These are phyloP conservation scores for Cylas formicarius DNA, from an alignment of 1,140 invertebrate genomes.

Conservation along the genomic window DNA sequence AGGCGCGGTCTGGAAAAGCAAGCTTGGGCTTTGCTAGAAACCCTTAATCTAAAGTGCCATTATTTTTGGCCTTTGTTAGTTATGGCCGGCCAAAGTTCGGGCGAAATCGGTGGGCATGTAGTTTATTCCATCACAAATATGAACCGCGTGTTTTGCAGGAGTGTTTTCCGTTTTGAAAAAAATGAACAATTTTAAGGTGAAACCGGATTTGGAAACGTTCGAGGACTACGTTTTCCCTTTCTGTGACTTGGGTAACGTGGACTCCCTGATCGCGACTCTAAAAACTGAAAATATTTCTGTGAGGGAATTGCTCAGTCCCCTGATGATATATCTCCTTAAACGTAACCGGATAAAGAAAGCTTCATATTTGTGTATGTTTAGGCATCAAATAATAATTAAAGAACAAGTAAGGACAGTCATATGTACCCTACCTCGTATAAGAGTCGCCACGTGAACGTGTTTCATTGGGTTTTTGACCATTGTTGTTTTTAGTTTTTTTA, in stretches of 20 bases:
- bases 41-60: conserved; percentile 30
- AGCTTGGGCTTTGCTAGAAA: conserved; percentile 26
- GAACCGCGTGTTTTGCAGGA: conserved; percentile 34
- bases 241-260: conserved; percentile 44
- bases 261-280: conserved; percentile 46
- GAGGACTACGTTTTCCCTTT: conserved; percentile 46
- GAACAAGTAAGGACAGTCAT: too few relatives aligned
- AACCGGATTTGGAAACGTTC: conserved; percentile 48
- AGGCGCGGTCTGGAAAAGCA: conserved; percentile 21
- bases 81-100: conserved; percentile 12
- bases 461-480: too few relatives aligned
- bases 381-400: conserved; percentile 1
- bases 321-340: conserved; percentile 45
- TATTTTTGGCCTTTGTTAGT: conserved; percentile 40
- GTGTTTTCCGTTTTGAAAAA: conserved; percentile 46
- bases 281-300: conserved; percentile 40
- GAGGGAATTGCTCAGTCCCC: conserved; percentile 41
- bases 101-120: conserved; percentile 27
- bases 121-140: conserved; percentile 8
- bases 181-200: conserved; percentile 46
- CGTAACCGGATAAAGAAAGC: conserved; percentile 43
- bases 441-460: too few relatives aligned
- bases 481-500: too few relatives aligned
- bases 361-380: conserved; percentile 43
- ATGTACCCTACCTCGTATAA: too few relatives aligned